Evolutionary conservation across 2,113 vertebrate species (phyloP), one percentile per base, ranked within the genome.

Genomic region (Apeltes quadracus): DNA sequence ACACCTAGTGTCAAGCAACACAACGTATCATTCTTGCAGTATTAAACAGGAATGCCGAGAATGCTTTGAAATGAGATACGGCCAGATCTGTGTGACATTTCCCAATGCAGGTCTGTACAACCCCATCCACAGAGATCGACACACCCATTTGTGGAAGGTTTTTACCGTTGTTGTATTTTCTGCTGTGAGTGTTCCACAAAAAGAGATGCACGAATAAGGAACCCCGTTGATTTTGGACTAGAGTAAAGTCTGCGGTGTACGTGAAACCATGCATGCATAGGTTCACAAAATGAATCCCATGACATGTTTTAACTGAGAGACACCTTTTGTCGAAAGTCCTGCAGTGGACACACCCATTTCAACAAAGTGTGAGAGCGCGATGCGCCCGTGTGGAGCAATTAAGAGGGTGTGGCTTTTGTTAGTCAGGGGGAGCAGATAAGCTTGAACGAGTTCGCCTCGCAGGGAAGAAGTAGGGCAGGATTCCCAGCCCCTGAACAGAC

Each of bases 401-500:
- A 79, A 75, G 86, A 91, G 86, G 93, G 93, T 82, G 92, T 92
- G 92, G 84, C 85, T 69, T 80, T 61, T 59, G 32, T 64, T 54
- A 75, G 64, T 71, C 70, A 75, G 76, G 51, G 75, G 79, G 63
- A 83, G 67, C 51, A 87, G 88, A 89, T 87, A 86, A 87, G 73
- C 82, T 76, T 53, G 12, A 53, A 25, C 50, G 82, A 81, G 83
- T 90, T 90, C 85, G 82, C 71, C 65, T 78, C 70, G 64, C 50
- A 62, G 51, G 76, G 41, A 83, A 77, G n/a, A n/a, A n/a, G n/a
- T n/a, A n/a, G 48, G 68, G 53, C 25, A 83, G 80, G 82, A 88
- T 74, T 86, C 56, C 72, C n/a, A 76, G 18, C 75, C n/a, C 55
- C 82, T 82, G 69, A 73, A 27, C 54, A 85, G 74, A 32, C 46